Evolutionary conservation across 2,797 vertebrate genomes (phyloP), one percentile per base, ranked within the genome.

Genomic region (Danio jaintianensis): DNA sequence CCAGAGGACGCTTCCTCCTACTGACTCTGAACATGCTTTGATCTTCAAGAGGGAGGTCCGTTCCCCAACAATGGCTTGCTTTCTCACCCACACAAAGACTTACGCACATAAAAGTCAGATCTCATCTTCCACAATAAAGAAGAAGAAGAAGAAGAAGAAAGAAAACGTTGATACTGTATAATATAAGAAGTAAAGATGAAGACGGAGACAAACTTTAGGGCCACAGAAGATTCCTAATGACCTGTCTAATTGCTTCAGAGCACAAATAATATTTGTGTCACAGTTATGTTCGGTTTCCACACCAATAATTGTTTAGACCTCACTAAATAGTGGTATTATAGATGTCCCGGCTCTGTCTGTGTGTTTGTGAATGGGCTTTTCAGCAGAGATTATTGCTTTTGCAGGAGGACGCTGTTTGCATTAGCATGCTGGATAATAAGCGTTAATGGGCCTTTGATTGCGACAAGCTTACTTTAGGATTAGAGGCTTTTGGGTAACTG

Each of bases 331-430:
- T n/a, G 61, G 1, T 55, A 58, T 74, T 74, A 66, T 47, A 48
- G 53, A 74, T 74, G 52, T 66, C 63, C 29, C 22, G 56, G 42
- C 59, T 64, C 50, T 64, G 38, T 74, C 80, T 53, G 16, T 80
- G 36, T 64, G 47, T 68, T 75, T 75, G 59, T 64, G 18, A 64
- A 63, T 52, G 52, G 12, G 43, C n/a, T 79, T 71, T 52, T 48
- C 16, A 43, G 66, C 29, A 29, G 48, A 63, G 68, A 36, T 36
- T n/a, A 71, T 71, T 63, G 48, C 45, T 53, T 53, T 36, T 50
- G 13, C 29, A 63, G 43, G 38, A 62, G 43, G 38, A 62, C 13
- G 40, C 15, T 53, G 38, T 69, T 58, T 38, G 61, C 18, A 61
- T 77, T 58, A 67, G 63, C 0, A 20, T 58, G 42, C 20, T 67